These are phyloP conservation scores for Ypsolopha sequella DNA, from an alignment of 2,888 invertebrate species.

Conservation along the genomic window DNA sequence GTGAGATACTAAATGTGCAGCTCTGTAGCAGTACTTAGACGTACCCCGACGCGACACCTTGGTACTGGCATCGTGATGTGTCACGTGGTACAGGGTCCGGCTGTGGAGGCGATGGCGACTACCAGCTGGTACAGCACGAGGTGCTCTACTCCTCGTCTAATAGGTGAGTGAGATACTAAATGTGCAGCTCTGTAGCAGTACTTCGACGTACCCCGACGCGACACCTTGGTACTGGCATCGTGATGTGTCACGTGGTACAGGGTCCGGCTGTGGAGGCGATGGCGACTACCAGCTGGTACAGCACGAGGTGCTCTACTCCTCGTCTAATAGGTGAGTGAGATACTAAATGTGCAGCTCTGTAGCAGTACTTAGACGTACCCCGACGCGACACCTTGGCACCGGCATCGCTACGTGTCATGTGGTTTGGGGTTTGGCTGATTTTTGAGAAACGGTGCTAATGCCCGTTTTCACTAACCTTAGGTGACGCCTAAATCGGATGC, in stretches of 20 bases:
- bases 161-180: conserved; percentile 71
- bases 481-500: too few species aligned
- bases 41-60: too few species aligned
- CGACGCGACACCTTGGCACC: too few species aligned
- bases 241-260: conserved; percentile 34
- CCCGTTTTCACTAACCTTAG: too few species aligned
- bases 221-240: too few species aligned
- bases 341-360: neutral
- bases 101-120: conserved; percentile 95
- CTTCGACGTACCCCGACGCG: too few species aligned
- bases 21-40: too few species aligned
- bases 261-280: conserved; percentile 89
- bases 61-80: too few species aligned
- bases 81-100: conserved; percentile 73
- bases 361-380: too few species aligned
- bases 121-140: conserved; percentile 98
- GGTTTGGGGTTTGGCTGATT: conserved; percentile 80
- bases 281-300: conserved; percentile 99
- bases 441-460: too few species aligned
- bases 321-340: conserved; percentile 87
- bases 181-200: too few species aligned
- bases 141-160: conserved; percentile 97
- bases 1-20: conserved; percentile 3
- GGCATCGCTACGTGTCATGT: too few species aligned
- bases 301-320: conserved; percentile 97